Evolutionary conservation across 2,888 invertebrate species (phyloP), one percentile per base, ranked within the genome.

Genomic region (Gibbula magus): DNA sequence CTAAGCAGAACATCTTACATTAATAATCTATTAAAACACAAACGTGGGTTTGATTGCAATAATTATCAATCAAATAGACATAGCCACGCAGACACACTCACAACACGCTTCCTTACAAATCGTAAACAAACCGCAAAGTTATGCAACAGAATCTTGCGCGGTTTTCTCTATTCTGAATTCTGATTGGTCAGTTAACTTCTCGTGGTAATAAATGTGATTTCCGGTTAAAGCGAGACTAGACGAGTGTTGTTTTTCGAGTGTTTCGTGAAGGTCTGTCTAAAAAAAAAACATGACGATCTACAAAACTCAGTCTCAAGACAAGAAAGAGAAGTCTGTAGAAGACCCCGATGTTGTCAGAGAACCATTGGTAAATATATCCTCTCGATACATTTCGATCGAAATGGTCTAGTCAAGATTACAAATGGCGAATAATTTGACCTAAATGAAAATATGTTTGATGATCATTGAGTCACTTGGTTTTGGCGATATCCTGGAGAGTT

Each of bases 101-200:
- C 13, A 45, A 45, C 45, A 10, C 45, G 45, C 13, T 45, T 45
- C 45, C 13, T 5, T 45, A 5, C 45, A 45, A 45, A 45, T 32
- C 51, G 25, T 77, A 22, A 51, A 66, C 51, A 29, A 45, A 5
- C 61, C 13, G 18, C 56, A 39, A 32, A 22, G 39, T 73, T 35
- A 54, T 56, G 45, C 94, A 53, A 32, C 61, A 67, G 20, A 16
- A 52, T 61, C 78, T n/a, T 35, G n/a, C 70, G 20, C 67, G 52
- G 25, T 70, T 70, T 29, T 53, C 20, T 8, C 4, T n/a, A 5
- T 16, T 73, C 52, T 73, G 52, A 25, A 52, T 35, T 22, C 67
- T 67, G 52, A 35, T 78, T 53, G 78, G 78, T 8, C 39, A 54
- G 29, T 67, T 67, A 13, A n/a, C 16, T 73, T 45, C 73, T 45